Evolutionary conservation across 1,140 invertebrate species (phyloP), one percentile per base, ranked within the genome.

Genomic region (Ruditapes philippinarum): DNA sequence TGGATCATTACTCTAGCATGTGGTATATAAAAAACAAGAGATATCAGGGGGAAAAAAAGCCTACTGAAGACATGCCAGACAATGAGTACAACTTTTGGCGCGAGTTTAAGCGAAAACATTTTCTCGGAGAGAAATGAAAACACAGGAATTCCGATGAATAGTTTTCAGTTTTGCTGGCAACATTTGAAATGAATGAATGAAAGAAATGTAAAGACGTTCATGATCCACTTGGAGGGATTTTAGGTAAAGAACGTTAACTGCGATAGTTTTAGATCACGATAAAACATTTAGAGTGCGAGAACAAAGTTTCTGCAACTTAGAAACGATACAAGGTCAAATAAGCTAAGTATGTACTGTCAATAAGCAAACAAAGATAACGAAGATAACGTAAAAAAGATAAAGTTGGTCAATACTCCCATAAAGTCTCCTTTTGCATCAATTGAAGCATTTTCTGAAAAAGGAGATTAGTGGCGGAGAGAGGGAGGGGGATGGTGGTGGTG

Each of bases 1-100:
- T 82, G 45, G 80, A 82, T 82, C 80, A 65, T 82, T n/a, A 33
- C 49, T 78, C 42, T 40, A 78, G 74, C 36, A 78, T 78, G 74
- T 51, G 42, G 74, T 49, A 54, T 31, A 49, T 40, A 45, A 78
- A 78, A 78, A 54, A 40, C n/a, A 14, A 78, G 25, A 78, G 12
- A 78, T 5, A 54, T 33, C 33, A n/a, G n/a, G n/a, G n/a, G n/a
- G n/a, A 51, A 76, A 45, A 78, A 36, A 78, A 70, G 28, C 36
- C 4, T 78, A 17, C 25, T 78, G 74, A 57, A 28, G 12, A 38
- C 4, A 33, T 78, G 42, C 74, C 74, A 78, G 74, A 78, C 74
- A 51, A 5, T 51, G 74, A 51, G 74, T 78, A 78, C 74, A 78
- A 78, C 74, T 78, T 78, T 78, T 78, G 74, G 74, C 74, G 33